Percentiles rank a stretch among this genome's conserved stretches.
Conservation (phyloP, 1,140 invertebrate genomes). For the Phortica variegata region DNA sequence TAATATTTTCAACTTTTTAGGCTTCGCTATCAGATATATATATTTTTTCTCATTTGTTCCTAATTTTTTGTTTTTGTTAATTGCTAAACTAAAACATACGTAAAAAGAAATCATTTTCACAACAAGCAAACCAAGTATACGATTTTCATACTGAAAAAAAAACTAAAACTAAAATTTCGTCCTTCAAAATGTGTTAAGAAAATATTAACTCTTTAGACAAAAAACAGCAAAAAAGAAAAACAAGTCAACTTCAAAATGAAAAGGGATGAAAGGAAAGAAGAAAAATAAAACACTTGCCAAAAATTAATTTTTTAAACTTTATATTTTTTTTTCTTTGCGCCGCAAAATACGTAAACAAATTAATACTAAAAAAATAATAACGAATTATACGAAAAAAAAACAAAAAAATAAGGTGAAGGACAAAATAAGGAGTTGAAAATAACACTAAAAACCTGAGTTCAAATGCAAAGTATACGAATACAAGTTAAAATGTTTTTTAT, state of each 20-base stretch:
- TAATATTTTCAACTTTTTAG: conserved; percentile 15
- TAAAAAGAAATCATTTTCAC: conserved; percentile 22
- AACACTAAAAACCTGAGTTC: conserved; percentile 53
- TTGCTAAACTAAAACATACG: neutral
- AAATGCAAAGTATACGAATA: conserved; percentile 58
- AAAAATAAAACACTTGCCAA: conserved; percentile 6
- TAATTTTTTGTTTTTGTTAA: neutral
- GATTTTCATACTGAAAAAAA: conserved; percentile 33
- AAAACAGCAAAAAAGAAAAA: conserved; percentile 24
- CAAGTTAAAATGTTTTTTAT: conserved; percentile 36
- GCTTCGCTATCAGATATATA: conserved; percentile 15
- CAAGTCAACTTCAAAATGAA: neutral
- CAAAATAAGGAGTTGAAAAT: conserved; percentile 9
- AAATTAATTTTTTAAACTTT: conserved; percentile 13
- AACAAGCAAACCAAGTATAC: conserved; percentile 47
- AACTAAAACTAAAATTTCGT: conserved; percentile 39
- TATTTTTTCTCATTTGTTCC: neutral
- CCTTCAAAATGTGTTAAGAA: conserved; percentile 41
- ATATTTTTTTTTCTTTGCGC: conserved; percentile 7
- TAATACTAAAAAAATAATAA: conserved; percentile 18
- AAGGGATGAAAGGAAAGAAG: neutral
- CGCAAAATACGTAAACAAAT: neutral
- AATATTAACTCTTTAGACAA: conserved; percentile 42
- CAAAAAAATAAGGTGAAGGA: conserved; percentile 17
- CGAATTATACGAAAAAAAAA: conserved; percentile 43